Percentiles rank a stretch among this genome's conserved stretches.
phyloP scores from a whole-genome alignment of 1,140 invertebrate species.

The Camponotus floridanus region DNA sequence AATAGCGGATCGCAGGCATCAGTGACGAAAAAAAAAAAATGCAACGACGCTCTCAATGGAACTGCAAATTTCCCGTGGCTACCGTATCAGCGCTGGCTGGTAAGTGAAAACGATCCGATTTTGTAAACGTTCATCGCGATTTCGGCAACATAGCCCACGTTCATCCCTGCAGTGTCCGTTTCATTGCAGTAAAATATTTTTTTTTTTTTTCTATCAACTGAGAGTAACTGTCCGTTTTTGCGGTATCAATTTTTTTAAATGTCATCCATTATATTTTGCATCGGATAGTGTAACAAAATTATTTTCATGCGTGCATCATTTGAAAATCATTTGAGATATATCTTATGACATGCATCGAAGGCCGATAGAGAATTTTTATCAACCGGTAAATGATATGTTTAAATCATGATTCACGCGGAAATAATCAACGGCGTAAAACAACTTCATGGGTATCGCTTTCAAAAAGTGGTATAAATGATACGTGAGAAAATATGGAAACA shows the following conservation, averaged over 20 bases:
- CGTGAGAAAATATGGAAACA: not conserved
- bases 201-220: not conserved
- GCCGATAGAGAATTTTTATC: not conserved
- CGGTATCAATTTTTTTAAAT: not conserved
- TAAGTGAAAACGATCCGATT: slow-evolving; percentile 56
- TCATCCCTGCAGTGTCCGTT: slow-evolving; percentile 10
- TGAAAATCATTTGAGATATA: not conserved
- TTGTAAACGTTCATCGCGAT: slow-evolving; percentile 29
- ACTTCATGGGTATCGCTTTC: not conserved
- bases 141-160: not conserved
- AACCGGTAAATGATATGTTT: not conserved
- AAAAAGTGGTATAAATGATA: not conserved
- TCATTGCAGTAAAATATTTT: slow-evolving; percentile 20
- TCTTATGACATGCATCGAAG: not conserved
- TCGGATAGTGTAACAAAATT: not conserved
- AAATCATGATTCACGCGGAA: not conserved
- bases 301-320: not conserved
- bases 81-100: not conserved
- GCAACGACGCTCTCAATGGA: slow-evolving; percentile 3
- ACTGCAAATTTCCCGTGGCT: slow-evolving; percentile 19
- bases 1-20: not conserved
- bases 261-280: not conserved
- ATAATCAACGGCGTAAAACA: slow-evolving; percentile 13
- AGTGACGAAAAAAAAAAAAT: slow-evolving; percentile 46
- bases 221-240: not conserved